Evolutionary conservation across 2,888 invertebrate species (phyloP).

Genomic region (Dascillus cervinus): DNA sequence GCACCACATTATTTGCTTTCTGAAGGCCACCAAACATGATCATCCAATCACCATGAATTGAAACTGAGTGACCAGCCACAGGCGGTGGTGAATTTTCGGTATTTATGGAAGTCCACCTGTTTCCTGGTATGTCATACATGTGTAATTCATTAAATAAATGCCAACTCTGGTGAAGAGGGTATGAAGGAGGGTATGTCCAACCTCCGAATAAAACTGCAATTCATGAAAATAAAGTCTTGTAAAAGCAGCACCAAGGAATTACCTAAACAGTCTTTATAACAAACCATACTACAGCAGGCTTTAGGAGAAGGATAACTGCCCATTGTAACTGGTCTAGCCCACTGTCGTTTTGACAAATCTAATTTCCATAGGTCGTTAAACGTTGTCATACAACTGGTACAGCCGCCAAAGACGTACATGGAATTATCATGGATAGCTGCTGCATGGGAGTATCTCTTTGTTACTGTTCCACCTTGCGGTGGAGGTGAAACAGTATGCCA

Average conservation of each 20-base stretch:
- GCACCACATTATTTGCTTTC: constrained; percentile 35
- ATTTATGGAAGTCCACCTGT: constrained; percentile 69
- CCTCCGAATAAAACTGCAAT: constrained; percentile 72
- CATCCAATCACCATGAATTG: constrained; percentile 75
- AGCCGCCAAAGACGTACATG: constrained; percentile 95
- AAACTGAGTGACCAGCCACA: constrained; percentile 89
- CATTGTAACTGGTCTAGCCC: constrained; percentile 77
- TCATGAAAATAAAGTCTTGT: too few relatives aligned
- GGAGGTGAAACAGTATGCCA: constrained; percentile 60
- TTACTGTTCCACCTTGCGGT: constrained; percentile 65
- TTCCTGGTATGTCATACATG: constrained; percentile 70
- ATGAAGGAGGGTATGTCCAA: constrained; percentile 86
- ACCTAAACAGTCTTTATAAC: constrained; percentile 68
- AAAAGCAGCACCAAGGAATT: constrained; percentile 8
- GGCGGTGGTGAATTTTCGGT: constrained; percentile 61
- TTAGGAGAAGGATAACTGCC: constrained; percentile 93
- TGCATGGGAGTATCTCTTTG: constrained; percentile 87
- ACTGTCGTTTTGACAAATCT: constrained; percentile 76
- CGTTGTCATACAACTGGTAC: constrained; percentile 87
- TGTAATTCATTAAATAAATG: constrained; percentile 90
- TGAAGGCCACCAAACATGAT: constrained; percentile 58
- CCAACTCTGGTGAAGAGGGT: constrained; percentile 78
- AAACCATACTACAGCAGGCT: constrained; percentile 89
- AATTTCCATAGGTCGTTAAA: constrained; percentile 96
- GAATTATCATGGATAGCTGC: constrained; percentile 75